Conservation (phyloP, 1,140 invertebrate species). For the Drosophila sproati region DNA sequence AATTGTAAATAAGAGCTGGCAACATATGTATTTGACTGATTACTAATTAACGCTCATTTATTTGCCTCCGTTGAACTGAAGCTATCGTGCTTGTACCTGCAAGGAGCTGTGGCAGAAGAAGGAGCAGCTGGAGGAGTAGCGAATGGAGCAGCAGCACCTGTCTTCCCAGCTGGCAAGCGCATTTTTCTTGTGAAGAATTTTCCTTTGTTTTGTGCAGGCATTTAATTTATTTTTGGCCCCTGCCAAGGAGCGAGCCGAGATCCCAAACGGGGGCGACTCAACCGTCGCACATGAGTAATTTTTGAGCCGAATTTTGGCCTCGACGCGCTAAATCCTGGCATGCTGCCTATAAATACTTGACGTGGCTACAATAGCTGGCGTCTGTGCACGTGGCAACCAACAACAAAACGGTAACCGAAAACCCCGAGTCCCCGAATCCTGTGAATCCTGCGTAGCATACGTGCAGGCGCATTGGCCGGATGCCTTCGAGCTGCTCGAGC, state of each 20-base stretch:
- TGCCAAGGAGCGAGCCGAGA: slow-evolving; percentile 35
- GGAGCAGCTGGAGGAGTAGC: not conserved
- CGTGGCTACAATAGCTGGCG: slow-evolving; percentile 68
- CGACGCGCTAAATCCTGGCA: slow-evolving; percentile 64
- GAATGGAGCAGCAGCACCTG: slow-evolving; percentile 27
- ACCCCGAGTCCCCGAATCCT: not conserved
- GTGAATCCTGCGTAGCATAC: slow-evolving; percentile 45
- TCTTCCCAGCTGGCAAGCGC: slow-evolving; percentile 10
- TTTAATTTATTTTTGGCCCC: slow-evolving; percentile 71
- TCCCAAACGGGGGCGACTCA: not conserved
- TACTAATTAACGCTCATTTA: slow-evolving; percentile 67
- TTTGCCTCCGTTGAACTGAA: slow-evolving; percentile 59
- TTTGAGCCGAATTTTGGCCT: slow-evolving; percentile 50
- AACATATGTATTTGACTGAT: slow-evolving; percentile 71
- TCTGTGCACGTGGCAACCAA: slow-evolving; percentile 45
- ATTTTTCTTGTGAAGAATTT: slow-evolving; percentile 65
- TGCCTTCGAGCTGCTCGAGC: slow-evolving; percentile 11
- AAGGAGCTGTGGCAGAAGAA: not conserved
- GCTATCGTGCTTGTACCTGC: slow-evolving; percentile 15
- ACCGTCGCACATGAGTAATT: slow-evolving; percentile 52
- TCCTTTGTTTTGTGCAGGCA: slow-evolving; percentile 67
- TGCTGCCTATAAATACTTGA: slow-evolving; percentile 79
- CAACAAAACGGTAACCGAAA: not conserved
- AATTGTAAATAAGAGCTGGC: slow-evolving; percentile 5
- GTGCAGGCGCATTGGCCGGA: slow-evolving; percentile 56